Base-by-base conservation (phyloP, 2,797 vertebrate genomes). In the Tokudaia muenninki region DNA sequence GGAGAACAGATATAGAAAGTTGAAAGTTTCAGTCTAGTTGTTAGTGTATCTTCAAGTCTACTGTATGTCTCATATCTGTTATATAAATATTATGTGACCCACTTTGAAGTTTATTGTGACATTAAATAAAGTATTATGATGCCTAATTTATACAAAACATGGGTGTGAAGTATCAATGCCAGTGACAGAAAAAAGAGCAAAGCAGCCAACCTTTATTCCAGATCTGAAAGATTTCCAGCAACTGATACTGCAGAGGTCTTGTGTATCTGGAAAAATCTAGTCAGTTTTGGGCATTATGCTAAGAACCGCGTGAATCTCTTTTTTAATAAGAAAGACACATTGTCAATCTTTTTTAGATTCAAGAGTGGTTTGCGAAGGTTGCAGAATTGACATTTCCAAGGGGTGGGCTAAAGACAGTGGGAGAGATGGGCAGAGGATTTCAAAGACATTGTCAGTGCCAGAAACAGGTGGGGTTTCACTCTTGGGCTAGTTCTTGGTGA, bases 311-410 rank as follows among this genome's bases (percentile, higher is more conserved):
- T 61, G 59, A 50, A 6, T 93, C 63, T 80, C 24, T 24, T 22
- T 1, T 1, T n/a, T 47, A 41, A 59, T 70, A n/a, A 83, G 37
- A 63, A 79, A 93, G 31, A 47, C 37, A 24, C 0, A 0, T 16
- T 52, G 50, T 59, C 26, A 2, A 0, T 12, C 24, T 74, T 59
- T 57, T 29, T 47, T 3, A 1, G 2, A 72, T 75, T 24, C 14
- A 41, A 29, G 11, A 13, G 21, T 0, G 0, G 37, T 5, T 5
- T 1, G 3, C 4, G 6, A 3, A 44, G 34, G 9, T 3, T 70
- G 10, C 0, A 8, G 50, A 10, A 37, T 4, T 0, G 4, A 19
- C 12, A 16, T 37, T 52, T 59, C 3, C 0, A 82, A 63, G 31
- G 70, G 19, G 52, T 14, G 81, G 41, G 21, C 37, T 67, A 29